A percentile compares a stretch with the other conserved stretches of the same genome.
phyloP scores from a whole-genome alignment of 2,888 invertebrate species.

The Agriopis aurantiaria region DNA sequence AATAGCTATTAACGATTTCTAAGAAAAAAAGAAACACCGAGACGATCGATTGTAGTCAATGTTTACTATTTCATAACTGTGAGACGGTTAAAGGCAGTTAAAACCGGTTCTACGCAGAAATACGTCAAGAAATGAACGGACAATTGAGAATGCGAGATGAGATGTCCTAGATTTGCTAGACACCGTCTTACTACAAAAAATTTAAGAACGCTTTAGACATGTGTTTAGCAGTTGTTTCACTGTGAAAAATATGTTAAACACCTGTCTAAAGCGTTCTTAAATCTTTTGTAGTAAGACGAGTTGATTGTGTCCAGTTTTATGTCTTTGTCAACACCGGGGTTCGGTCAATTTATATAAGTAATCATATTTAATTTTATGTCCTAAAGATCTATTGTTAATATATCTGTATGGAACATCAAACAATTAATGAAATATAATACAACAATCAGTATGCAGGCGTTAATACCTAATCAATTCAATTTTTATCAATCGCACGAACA shows the following conservation, averaged over 20 bases:
- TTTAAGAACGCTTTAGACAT: no score
- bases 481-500: constrained; percentile 7
- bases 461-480: neutral
- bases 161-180: constrained; percentile 18
- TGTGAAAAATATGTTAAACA: no score
- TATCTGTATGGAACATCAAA: neutral
- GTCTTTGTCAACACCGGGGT: neutral
- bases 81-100: constrained; percentile 14
- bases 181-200: no score
- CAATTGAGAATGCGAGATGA: neutral
- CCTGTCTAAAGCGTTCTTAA: no score
- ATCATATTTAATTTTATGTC: neutral
- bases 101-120: constrained; percentile 25
- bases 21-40: constrained; percentile 20
- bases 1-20: constrained; percentile 24
- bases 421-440: neutral
- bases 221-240: no score
- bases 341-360: neutral
- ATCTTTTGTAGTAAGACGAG: no score
- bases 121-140: constrained; percentile 11
- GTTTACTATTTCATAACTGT: constrained; percentile 31
- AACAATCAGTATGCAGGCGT: neutral
- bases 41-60: constrained; percentile 24
- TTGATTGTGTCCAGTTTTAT: neutral
- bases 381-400: neutral